Base-by-base conservation (phyloP, 1,140 invertebrate species). In the Bombus sibiricus region DNA sequence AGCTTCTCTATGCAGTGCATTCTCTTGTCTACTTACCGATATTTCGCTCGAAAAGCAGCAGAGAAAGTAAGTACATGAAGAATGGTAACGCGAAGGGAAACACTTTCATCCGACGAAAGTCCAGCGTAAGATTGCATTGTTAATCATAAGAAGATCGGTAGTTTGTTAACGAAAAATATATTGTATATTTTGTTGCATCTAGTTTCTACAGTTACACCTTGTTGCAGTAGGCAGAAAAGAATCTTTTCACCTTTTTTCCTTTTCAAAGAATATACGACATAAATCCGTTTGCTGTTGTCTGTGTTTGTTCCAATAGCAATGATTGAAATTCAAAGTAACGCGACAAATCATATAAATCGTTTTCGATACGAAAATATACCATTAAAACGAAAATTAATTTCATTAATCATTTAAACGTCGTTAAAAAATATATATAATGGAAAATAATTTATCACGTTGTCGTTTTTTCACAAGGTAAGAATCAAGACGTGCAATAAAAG, bases 111-210 rank as follows among this genome's bases (percentile, higher is more conserved):
- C 53, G 25, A 62, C 13, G 10, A 77, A n/a, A 59, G 39, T n/a
- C 34, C 6, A n/a, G 12, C 53, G 71, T 39, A 25, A 59, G 13
- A 77, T 32, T 9, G 43, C 13, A n/a, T 64, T 5, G 43, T 76
- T 64, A 62, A 28, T 62, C 25, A 25, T 10, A 72, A 72, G 8
- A 85, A 72, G 15, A 47, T 69, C 28, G 43, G 37, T 39, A 6
- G 10, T 64, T 57, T 39, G 18, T 83, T 85, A 80, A 80, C 83
- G 68, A 80, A 85, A 85, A 85, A 80, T 85, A 85, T 85, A 71
- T 84, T 28, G 32, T 84, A 47, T 80, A 85, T 80, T 80, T 85
- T 57, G 25, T 79, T 85, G 68, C 25, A 41, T 53, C 32, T 79
- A 84, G 18, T 59, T 79, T 72, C 83, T 80, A 80, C 57, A 80